Conservation (phyloP, 2,797 vertebrate genomes). For the Xerus rutilus region DNA sequence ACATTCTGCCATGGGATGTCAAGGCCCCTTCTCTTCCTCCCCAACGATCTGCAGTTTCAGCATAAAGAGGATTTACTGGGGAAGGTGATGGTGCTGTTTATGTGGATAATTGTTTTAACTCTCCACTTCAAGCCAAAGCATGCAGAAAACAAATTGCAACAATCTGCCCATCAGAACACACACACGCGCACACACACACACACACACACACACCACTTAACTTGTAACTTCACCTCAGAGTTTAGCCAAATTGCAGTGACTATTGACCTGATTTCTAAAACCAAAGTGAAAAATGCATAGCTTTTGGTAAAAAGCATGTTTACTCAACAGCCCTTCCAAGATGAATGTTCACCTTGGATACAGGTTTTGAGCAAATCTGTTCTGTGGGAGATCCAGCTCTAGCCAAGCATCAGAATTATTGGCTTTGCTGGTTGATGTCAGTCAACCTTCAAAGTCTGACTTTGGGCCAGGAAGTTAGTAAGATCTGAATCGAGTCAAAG, state of each 20-base stretch:
- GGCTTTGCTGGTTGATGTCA: neutral
- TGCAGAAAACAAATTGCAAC: neutral
- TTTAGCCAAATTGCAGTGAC: neutral
- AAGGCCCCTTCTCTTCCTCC: neutral
- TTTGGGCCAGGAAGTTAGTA: conserved; percentile 25
- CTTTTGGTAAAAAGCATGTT: neutral
- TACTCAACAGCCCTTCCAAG: neutral
- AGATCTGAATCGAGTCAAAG: neutral
- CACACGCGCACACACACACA: neutral
- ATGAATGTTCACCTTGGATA: neutral
- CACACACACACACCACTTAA: neutral
- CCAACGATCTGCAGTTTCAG: neutral
- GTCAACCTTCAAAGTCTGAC: neutral
- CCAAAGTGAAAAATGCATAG: neutral
- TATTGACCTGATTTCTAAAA: neutral
- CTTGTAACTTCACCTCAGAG: neutral
- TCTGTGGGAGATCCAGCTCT: neutral
- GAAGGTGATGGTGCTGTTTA: neutral
- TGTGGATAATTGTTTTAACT: neutral
- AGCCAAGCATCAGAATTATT: too few relatives aligned
- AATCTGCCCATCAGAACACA: neutral
- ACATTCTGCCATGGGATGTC: rapidly evolving
- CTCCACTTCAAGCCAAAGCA: neutral
- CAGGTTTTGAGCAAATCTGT: rapidly evolving
- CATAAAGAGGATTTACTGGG: neutral